Conservation (phyloP, 2,888 invertebrate species). For the Acleris emargana region DNA sequence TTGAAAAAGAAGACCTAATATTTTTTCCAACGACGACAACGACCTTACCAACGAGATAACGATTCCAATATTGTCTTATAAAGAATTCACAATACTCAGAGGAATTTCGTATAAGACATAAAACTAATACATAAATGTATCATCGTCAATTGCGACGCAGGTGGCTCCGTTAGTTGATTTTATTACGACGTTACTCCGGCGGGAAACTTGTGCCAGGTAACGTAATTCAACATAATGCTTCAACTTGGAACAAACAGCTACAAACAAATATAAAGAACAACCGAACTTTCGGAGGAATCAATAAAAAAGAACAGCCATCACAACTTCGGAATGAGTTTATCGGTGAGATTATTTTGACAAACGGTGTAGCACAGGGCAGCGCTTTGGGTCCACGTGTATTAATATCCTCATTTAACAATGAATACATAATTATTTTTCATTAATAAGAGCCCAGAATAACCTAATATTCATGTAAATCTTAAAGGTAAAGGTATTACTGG, state of each 20-base stretch:
- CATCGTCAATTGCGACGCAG: conserved; percentile 11
- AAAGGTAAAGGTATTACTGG: background rate
- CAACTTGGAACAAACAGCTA: conserved; percentile 12
- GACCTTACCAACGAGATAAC: too few relatives aligned
- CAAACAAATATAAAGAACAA: conserved; percentile 15
- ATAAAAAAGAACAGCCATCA: conserved; percentile 22
- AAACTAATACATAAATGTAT: conserved; percentile 16
- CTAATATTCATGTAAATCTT: background rate
- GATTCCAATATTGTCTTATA: background rate
- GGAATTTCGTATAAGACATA: background rate
- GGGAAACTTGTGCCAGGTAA: conserved; percentile 10
- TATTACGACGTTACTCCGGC: conserved; percentile 6
- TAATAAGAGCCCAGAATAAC: background rate
- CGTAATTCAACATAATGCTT: conserved; percentile 11
- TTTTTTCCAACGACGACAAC: too few relatives aligned
- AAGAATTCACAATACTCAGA: background rate
- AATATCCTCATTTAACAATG: background rate
- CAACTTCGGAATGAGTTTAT: conserved; percentile 23
- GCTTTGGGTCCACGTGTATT: background rate
- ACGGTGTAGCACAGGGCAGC: conserved; percentile 6
- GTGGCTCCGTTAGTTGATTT: conserved; percentile 9
- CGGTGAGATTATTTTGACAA: conserved; percentile 9
- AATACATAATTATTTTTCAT: background rate
- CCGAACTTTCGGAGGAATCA: conserved; percentile 7
- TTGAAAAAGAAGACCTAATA: too few relatives aligned